These are phyloP conservation scores for Dipus sagitta DNA, from an alignment of 2,797 vertebrate genomes.

Conservation along the genomic window DNA sequence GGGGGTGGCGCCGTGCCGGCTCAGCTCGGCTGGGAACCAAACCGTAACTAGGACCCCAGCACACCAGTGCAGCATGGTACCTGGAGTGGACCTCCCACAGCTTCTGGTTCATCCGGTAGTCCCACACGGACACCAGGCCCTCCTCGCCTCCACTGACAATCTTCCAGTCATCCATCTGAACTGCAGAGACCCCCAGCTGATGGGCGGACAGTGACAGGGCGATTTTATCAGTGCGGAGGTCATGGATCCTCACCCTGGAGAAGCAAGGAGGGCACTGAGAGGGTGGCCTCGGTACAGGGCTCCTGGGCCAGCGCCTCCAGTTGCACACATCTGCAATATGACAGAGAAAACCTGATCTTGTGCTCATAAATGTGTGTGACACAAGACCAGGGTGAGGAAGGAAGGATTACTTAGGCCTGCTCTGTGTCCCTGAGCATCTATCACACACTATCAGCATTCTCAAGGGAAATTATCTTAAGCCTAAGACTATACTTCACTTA, in stretches of 20 bases:
- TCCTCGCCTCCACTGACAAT: constrained; percentile 95
- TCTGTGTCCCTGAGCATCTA: rapidly evolving
- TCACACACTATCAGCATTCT: neutral
- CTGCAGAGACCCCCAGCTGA: constrained; percentile 93
- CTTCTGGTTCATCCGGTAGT: constrained; percentile 94
- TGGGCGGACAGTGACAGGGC: constrained; percentile 93
- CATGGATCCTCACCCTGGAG: constrained; percentile 94
- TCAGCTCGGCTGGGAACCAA: neutral
- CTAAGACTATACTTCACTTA: neutral
- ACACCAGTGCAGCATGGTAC: constrained; percentile 81
- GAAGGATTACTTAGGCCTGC: rapidly evolving
- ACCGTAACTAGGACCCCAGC: neutral
- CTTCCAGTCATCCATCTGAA: constrained; percentile 97
- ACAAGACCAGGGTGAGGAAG: neutral
- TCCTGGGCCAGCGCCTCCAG: no score
- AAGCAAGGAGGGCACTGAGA: neutral
- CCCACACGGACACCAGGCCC: constrained; percentile 96
- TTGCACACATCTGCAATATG: no score
- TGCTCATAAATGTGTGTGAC: neutral
- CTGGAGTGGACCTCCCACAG: constrained; percentile 98
- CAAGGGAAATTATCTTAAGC: neutral
- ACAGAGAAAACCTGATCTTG: neutral
- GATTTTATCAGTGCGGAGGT: constrained; percentile 89
- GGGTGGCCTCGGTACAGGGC: neutral
- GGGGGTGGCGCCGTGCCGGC: no score